Evolutionary conservation across 2,888 invertebrate species (phyloP).

Genomic region (Rhagium mordax): DNA sequence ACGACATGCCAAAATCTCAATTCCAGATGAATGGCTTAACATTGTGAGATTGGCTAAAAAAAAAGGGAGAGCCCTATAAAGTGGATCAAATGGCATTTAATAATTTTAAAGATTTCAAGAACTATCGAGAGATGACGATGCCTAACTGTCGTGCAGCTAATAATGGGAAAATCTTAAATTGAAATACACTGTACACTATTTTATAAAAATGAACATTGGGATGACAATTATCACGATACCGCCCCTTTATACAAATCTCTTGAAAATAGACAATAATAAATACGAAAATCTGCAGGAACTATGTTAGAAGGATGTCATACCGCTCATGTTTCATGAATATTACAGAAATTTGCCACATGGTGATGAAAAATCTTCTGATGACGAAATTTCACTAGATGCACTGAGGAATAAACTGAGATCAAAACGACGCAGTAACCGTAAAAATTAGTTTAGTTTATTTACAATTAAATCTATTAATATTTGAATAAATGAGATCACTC

Average conservation of each 20-base stretch:
- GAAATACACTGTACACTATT: too few relatives aligned
- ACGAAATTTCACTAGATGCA: neutral
- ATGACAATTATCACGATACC: neutral
- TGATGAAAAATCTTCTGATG: neutral
- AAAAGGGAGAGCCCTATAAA: too few relatives aligned
- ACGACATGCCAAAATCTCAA: too few relatives aligned
- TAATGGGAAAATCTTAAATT: too few relatives aligned
- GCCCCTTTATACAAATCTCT: neutral
- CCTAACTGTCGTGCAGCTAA: too few relatives aligned
- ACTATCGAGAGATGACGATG: too few relatives aligned
- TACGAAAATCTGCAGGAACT: conserved; percentile 5
- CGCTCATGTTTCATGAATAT: neutral
- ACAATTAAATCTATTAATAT: too few relatives aligned
- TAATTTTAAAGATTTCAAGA: too few relatives aligned
- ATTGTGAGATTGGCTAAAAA: too few relatives aligned
- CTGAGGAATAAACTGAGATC: neutral
- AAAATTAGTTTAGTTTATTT: conserved; percentile 4
- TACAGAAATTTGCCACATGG: neutral
- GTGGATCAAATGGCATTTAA: too few relatives aligned
- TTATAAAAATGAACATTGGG: too few relatives aligned
- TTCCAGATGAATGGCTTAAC: too few relatives aligned
- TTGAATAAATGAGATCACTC: neutral
- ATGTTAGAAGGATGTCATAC: neutral
- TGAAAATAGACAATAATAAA: neutral
- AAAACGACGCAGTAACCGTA: conserved; percentile 4